Conservation (phyloP, 2,113 vertebrate genomes). For the Arothron firmamentum region DNA sequence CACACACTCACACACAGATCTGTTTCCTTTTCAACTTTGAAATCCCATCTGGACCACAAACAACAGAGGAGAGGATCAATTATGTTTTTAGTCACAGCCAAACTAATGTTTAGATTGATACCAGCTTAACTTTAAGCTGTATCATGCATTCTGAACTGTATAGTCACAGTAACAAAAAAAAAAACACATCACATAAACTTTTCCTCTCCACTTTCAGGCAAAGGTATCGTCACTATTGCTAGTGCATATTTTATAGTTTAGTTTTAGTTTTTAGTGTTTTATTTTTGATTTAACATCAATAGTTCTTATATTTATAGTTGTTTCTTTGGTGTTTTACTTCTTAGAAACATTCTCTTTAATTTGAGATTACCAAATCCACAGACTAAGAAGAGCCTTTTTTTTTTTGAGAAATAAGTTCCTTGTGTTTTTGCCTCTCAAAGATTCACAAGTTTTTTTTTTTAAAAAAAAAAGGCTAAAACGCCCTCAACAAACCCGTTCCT, state of each 20-base stretch:
- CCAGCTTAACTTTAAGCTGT: slow-evolving; percentile 1
- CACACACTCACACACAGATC: too few species aligned
- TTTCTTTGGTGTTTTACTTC: too few species aligned
- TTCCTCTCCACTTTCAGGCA: slow-evolving; percentile 7
- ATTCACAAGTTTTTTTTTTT: slow-evolving; percentile 23
- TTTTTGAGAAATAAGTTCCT: slow-evolving; percentile 2
- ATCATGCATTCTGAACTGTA: slow-evolving; percentile 17
- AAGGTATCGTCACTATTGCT: not conserved
- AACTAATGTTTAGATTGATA: too few species aligned
- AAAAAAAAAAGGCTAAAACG: slow-evolving; percentile 23
- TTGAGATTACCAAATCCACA: not conserved
- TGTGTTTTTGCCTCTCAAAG: not conserved
- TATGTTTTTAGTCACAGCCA: not conserved
- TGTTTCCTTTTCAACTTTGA: slow-evolving; percentile 5
- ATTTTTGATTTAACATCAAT: too few species aligned
- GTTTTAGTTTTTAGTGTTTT: too few species aligned
- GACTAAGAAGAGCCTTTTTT: slow-evolving; percentile 6
- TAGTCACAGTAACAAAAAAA: not conserved
- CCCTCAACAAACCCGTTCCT: not conserved
- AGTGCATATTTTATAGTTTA: too few species aligned
- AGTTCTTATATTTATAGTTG: too few species aligned
- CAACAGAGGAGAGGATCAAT: not conserved
- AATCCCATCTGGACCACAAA: not conserved
- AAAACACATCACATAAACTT: slow-evolving; percentile 14
- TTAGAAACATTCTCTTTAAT: not conserved